Conservation (phyloP, 2,797 vertebrate species). For the Heterohyrax brucei region DNA sequence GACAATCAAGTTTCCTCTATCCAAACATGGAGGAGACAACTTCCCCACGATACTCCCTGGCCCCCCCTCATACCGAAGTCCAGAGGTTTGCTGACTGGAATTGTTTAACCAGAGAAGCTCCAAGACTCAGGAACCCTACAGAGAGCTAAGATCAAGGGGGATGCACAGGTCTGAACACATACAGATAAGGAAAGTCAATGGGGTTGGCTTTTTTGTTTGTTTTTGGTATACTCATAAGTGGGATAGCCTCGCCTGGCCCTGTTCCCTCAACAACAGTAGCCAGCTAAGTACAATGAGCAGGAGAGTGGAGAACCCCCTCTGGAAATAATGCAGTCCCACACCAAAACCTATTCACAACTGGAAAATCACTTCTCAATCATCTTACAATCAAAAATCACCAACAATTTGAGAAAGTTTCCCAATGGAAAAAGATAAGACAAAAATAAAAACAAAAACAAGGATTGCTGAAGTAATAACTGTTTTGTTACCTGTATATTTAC, state of each 20-base stretch:
- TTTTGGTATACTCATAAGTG: neutral
- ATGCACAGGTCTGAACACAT: neutral
- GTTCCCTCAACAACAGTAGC: neutral
- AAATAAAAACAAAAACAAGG: neutral
- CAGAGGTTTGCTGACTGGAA: neutral
- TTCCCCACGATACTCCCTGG: neutral
- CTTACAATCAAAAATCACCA: neutral
- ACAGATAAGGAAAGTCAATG: neutral
- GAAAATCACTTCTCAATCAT: neutral
- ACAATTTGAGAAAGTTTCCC: slow-evolving; percentile 1
- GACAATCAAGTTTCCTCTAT: neutral
- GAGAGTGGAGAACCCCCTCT: neutral
- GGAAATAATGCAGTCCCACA: neutral
- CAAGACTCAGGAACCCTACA: neutral
- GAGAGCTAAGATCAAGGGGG: neutral
- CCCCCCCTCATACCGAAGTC: neutral
- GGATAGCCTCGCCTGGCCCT: neutral
- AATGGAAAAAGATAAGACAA: neutral
- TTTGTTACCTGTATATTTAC: neutral
- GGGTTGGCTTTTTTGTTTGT: no score
- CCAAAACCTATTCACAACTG: neutral
- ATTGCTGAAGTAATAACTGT: neutral
- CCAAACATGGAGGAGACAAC: neutral
- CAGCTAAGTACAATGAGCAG: neutral
- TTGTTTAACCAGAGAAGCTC: neutral